Conservation (phyloP, 37 sponge, comb jelly and placozoan genomes). For the Tethya wilhelma region DNA sequence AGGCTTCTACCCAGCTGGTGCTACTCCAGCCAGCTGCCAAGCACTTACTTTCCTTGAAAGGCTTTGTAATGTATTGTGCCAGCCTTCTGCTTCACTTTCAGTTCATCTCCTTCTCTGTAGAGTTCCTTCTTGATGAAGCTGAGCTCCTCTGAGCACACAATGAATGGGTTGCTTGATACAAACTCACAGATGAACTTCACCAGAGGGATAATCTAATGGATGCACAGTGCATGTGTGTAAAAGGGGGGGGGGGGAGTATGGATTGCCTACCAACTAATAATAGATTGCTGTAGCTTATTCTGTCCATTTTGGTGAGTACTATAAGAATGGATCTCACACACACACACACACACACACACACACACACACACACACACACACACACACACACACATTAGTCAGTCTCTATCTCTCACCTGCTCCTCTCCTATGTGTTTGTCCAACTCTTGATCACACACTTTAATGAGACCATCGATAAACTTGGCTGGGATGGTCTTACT, state of each 20-base stretch:
- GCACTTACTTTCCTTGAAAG: constrained; percentile 42
- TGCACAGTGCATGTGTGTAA: too few relatives aligned
- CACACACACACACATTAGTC: constrained; percentile 22
- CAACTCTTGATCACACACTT: constrained; percentile 77
- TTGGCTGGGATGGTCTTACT: constrained; percentile 81
- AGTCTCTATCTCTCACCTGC: constrained; percentile 61
- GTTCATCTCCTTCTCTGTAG: constrained; percentile 59
- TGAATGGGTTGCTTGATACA: constrained; percentile 78
- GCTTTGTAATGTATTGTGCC: constrained; percentile 65
- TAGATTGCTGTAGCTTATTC: background rate
- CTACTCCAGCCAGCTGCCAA: too few relatives aligned
- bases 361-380: constrained; percentile 22
- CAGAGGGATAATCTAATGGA: constrained; percentile 19
- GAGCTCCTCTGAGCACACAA: constrained; percentile 91
- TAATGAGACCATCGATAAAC: constrained; percentile 65
- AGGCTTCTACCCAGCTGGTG: too few relatives aligned
- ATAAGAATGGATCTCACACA: background rate
- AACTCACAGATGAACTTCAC: constrained; percentile 48
- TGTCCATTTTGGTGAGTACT: background rate
- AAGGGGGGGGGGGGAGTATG: too few relatives aligned
- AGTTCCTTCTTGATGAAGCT: constrained; percentile 76
- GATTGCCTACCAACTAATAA: too few relatives aligned
- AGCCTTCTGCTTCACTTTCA: constrained; percentile 79
- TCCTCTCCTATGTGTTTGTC: constrained; percentile 50
- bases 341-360: constrained; percentile 22